phyloP scores from a whole-genome alignment of 2,113 vertebrate genomes.

The Anseranas semipalmata region DNA sequence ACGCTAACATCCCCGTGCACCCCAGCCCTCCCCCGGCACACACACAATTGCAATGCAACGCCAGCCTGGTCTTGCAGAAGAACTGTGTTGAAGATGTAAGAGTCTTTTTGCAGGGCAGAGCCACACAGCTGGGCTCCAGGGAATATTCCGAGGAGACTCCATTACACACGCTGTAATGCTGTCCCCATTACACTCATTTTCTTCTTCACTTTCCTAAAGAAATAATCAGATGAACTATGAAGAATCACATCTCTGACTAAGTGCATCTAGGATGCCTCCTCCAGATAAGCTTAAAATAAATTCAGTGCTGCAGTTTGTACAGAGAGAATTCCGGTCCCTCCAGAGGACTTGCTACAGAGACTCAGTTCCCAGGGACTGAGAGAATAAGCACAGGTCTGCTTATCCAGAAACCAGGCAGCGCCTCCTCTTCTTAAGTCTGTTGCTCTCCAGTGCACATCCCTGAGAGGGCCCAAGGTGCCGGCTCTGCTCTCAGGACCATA shows the following conservation, averaged over 20 bases:
- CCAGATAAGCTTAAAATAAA: neutral
- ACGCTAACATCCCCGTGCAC: neutral
- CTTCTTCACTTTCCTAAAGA: neutral
- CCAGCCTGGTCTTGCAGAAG: neutral
- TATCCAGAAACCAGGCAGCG: neutral
- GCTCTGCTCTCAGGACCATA: fast-evolving
- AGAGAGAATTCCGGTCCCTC: neutral
- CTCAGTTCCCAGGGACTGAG: neutral
- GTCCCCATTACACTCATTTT: neutral
- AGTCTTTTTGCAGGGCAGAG: neutral
- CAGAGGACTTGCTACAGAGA: neutral
- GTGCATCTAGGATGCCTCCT: neutral
- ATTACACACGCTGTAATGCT: neutral
- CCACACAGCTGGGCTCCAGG: neutral
- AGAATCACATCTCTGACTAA: neutral
- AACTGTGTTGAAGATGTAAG: neutral
- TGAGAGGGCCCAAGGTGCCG: neutral
- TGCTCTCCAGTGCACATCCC: neutral
- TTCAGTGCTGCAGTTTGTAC: neutral
- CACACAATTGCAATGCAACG: neutral
- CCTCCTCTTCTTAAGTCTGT: neutral
- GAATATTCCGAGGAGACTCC: neutral
- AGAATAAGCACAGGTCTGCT: neutral
- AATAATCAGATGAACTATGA: neutral
- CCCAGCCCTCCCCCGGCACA: neutral